A percentile compares a stretch with the other conserved stretches of the same genome.
These are phyloP conservation scores for Hirtodrosophila trivittata DNA, from an alignment of 2,888 invertebrate genomes.

Conservation along the genomic window DNA sequence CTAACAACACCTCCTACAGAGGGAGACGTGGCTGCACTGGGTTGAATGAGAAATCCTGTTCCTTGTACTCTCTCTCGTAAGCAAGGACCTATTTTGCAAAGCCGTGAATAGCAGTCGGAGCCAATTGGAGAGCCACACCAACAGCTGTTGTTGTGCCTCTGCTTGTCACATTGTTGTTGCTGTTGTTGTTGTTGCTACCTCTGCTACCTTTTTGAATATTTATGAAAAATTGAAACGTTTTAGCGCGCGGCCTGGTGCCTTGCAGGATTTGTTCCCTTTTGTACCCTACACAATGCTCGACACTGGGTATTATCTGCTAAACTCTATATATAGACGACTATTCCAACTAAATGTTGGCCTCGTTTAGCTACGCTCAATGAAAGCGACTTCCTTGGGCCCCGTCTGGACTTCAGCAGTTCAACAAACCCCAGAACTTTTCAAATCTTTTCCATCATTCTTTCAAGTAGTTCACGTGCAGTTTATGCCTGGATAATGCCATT, in stretches of 20 bases:
- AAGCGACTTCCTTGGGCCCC: no score
- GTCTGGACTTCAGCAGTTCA: no score
- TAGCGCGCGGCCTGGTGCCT: slow-evolving; percentile 55
- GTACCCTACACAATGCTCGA: slow-evolving; percentile 11
- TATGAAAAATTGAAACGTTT: slow-evolving; percentile 78
- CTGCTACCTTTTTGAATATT: slow-evolving; percentile 75
- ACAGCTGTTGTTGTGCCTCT: slow-evolving; percentile 52
- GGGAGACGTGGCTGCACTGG: slow-evolving; percentile 42
- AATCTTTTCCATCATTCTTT: no score
- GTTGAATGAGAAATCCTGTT: slow-evolving; percentile 48
- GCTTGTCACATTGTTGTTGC: slow-evolving; percentile 47
- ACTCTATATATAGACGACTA: not conserved
- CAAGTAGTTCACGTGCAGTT: no score
- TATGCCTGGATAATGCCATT: no score
- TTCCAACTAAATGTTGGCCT: no score
- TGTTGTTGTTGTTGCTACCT: slow-evolving; percentile 13
- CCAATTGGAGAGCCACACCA: slow-evolving; percentile 15
- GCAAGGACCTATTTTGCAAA: slow-evolving; percentile 21
- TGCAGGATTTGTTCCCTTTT: slow-evolving; percentile 42
- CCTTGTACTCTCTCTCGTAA: slow-evolving; percentile 19
- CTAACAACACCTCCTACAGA: slow-evolving; percentile 39
- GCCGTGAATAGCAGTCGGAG: slow-evolving; percentile 19
- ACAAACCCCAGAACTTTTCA: no score
- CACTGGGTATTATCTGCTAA: slow-evolving; percentile 12
- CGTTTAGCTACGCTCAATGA: no score